Evolutionary conservation across 92 coral and sea anemone genomes (phyloP), one percentile per base, ranked within the genome.

Genomic region (Porites divaricata): DNA sequence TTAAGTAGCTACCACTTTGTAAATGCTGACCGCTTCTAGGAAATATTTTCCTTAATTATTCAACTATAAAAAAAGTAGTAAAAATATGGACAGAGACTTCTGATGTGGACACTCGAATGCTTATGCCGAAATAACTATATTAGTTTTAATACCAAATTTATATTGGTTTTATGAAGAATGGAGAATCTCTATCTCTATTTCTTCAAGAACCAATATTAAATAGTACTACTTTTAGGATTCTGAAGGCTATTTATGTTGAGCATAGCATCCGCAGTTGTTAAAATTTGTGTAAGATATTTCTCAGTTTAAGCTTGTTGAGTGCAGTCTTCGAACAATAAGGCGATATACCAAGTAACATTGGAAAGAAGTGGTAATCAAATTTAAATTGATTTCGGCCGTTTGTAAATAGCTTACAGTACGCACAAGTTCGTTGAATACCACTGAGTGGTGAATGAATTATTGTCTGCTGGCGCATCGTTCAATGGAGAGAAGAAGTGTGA

Each of bases 181-280:
- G 45, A 35, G 45, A 35, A 35, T 0, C 4, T 35, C 45, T 35
- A 4, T 35, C 45, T 35, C 45, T 35, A 35, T 35, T 35, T 35
- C 45, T 35, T 5, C 45, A 4, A 35, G 45, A 35, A 35, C 45
- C 45, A 35, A 35, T 4, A 35, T 35, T 35, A 6, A 35, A 35
- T 35, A 35, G 45, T 35, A 35, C 4, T 35, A 35, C 6, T 0
- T 35, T 35, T 35, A 35, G 45, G 45, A 35, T 35, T 35, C 45
- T 63, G 56, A 45, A 19, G 35, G 72, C 58, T 77, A 77, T 77
- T 77, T 77, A 77, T 77, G 35, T 41, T 17, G 21, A 57, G 41
- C 17, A 25, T 28, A 41, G 81, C 41, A 35, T 35, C 41, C 41
- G 41, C 4, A 11, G 54, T 19, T 35, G 53, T 51, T 76, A 23